Evolutionary conservation across 2,888 invertebrate genomes (phyloP), one percentile per base, ranked within the genome.

Genomic region (Dolichomitus sp.): DNA sequence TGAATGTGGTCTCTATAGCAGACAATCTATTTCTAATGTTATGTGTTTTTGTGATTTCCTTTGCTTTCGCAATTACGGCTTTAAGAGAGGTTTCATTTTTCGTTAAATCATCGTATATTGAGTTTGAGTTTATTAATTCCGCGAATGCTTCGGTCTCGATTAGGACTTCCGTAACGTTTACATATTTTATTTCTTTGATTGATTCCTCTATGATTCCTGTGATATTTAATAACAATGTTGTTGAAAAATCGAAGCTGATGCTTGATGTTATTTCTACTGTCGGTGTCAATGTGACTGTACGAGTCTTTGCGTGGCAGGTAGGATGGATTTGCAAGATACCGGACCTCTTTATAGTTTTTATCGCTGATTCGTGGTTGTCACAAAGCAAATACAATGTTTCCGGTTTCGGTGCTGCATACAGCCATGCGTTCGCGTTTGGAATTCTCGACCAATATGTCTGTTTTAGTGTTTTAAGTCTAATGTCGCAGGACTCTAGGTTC

Each of bases 51-150:
- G 59, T 69, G 33, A 77, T 50, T 42, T 77, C 69, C 23, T 61
- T 54, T n/a, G 69, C 77, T 61, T 77, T 77, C 48, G 54, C 66
- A 14, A 72, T 72, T 42, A 66, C 27, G 2, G 77, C 27, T 63
- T 79, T 65, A 0, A 72, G 5, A n/a, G 79, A 45, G 5, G 72
- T 19, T 27, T 66, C 79, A 19, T 65, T 73, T 65, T 65, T 72
- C 7, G 72, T 40, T 4, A 79, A 33, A 14, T 79, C 79, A 12
- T 48, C 42, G 14, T 72, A 9, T 11, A 68, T 14, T n/a, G 14
- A 45, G 30, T 37, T 48, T 4, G 33, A 30, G 45, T 78, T 30
- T 27, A 40, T 7, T 1, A 57, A 37, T 17, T n/a, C 9, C 17
- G 68, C 33, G 7, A 68, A n/a, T n/a, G n/a, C n/a, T n/a, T n/a